Base-by-base conservation (phyloP, 2,888 invertebrate species). In the Laothoe populi region DNA sequence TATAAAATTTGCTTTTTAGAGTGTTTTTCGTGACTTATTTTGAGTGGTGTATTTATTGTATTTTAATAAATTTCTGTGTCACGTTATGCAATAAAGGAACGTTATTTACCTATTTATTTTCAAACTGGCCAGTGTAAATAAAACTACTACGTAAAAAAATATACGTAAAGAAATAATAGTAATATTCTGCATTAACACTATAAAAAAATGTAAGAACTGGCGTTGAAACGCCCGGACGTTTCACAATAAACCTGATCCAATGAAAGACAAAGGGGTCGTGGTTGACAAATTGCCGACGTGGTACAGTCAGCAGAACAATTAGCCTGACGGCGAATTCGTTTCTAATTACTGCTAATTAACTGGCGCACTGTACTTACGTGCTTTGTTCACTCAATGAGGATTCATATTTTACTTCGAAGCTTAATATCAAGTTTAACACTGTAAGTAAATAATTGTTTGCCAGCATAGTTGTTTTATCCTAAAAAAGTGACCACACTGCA, bases 251-350 rank as follows among this genome's bases (percentile, higher is more conserved):
- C 2, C 26, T n/a, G 11, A 49, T 10, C 8, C 19, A 1, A 16
- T 8, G 2, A 10, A 23, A 46, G 21, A 53, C 53, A 35, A 53
- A 35, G 53, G 10, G 53, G 3, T 0, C 8, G 38, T 8, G 11
- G 31, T 16, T 53, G 53, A 53, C 53, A 53, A 53, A 53, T 53
- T 53, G 19, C 35, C 35, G 35, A 0, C 58, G 58, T 46, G 40
- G 64, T 64, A 69, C 63, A 62, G 67, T 66, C 67, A 62, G 66
- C 68, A 61, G 44, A 26, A 63, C 67, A 66, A 71, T 69, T 71
- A 71, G 66, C 45, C 45, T 62, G 58, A 66, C 64, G 63, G 62
- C n/a, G 57, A 68, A 72, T 68, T 70, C 64, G 67, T 69, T 61
- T 35, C 19, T 19, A 53, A 53, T 53, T 49, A 53, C 42, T 61